These are phyloP conservation scores for Anaspis maculata DNA, from an alignment of 2,888 invertebrate genomes.

Conservation along the genomic window DNA sequence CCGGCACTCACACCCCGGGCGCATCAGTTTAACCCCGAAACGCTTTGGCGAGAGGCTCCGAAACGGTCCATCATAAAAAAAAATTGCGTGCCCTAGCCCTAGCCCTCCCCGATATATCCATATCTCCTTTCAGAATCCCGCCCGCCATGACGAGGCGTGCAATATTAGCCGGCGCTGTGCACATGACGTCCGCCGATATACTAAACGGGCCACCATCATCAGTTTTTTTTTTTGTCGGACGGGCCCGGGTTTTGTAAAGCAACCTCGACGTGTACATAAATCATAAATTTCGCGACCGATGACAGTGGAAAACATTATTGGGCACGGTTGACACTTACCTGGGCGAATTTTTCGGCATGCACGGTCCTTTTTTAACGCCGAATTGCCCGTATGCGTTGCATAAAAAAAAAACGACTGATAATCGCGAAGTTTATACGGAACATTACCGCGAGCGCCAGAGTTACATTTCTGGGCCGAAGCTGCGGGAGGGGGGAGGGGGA, in stretches of 20 bases:
- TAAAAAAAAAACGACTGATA: conserved; percentile 11
- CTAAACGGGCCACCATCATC: conserved; percentile 29
- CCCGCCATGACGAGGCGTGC: conserved; percentile 12
- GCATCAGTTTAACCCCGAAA: too few relatives aligned
- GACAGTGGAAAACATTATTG: conserved; percentile 37
- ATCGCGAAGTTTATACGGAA: conserved; percentile 13
- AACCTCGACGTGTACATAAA: conserved; percentile 28
- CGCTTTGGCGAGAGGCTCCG: too few relatives aligned
- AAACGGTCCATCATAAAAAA: too few relatives aligned
- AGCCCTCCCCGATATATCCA: conserved; percentile 12
- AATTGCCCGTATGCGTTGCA: too few relatives aligned
- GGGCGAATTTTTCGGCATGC: conserved; percentile 17
- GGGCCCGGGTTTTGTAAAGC: conserved; percentile 23
- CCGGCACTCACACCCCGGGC: too few relatives aligned
- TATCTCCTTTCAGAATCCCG: conserved; percentile 14
- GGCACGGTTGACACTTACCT: conserved; percentile 37
- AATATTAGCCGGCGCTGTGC: conserved; percentile 12
- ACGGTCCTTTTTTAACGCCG: conserved; percentile 10
- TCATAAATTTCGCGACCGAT: conserved; percentile 33
- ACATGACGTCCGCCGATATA: conserved; percentile 22
- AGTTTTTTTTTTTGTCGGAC: conserved; percentile 25
- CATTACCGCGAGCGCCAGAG: conserved; percentile 9
- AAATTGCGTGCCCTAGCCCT: conserved; percentile 10
- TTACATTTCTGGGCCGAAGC: too few relatives aligned
- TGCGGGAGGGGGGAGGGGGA: background rate